Percentiles rank a stretch among this genome's conserved stretches.
phyloP scores from a whole-genome alignment of 2,113 vertebrate genomes.

The Syrrhaptes paradoxus region DNA sequence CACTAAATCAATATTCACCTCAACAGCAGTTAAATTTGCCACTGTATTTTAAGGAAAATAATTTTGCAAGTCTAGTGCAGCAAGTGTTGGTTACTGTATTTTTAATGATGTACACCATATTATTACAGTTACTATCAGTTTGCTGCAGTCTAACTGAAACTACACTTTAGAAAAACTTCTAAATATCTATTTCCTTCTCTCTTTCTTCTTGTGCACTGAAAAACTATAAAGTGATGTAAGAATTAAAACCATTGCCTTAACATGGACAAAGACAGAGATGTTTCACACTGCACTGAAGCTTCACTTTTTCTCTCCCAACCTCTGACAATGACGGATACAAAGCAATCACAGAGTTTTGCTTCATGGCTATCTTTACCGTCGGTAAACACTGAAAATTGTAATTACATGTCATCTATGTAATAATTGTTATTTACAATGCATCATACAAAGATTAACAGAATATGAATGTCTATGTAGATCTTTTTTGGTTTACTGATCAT shows the following conservation, averaged over 20 bases:
- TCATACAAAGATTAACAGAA: not conserved
- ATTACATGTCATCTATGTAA: not conserved
- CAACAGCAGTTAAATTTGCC: not conserved
- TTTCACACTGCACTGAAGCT: not conserved
- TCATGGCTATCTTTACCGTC: not conserved
- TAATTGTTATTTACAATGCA: not conserved
- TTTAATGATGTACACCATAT: not conserved
- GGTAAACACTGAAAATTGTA: not conserved
- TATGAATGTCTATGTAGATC: not conserved
- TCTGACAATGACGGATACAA: not conserved
- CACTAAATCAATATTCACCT: not conserved
- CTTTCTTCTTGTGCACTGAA: not conserved
- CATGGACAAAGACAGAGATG: not conserved
- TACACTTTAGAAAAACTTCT: not conserved
- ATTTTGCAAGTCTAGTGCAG: not conserved
- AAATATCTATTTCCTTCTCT: not conserved
- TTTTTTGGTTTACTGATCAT: not conserved
- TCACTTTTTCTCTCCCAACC: not conserved
- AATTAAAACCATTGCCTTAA: not conserved
- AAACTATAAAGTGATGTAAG: not conserved
- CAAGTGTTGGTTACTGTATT: not conserved
- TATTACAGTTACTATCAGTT: not conserved
- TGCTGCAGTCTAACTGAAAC: not conserved
- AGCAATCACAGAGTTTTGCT: not conserved
- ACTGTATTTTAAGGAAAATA: not conserved